Evolutionary conservation across 2,797 vertebrate species (phyloP).

Genomic region (Muraenolepis orangiensis): DNA sequence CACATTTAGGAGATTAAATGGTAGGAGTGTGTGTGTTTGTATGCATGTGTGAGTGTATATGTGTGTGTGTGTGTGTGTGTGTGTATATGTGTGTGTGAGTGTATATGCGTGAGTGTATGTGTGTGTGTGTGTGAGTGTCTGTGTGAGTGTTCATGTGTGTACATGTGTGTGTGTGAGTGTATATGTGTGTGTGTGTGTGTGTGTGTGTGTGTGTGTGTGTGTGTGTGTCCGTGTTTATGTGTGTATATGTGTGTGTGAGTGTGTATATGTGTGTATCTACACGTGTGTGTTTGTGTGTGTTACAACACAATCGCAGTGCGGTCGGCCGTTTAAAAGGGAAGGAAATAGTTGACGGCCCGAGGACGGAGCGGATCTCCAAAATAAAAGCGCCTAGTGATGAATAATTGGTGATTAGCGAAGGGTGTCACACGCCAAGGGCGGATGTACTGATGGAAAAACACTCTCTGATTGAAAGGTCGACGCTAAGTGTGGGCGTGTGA

Average conservation of each 20-base stretch:
- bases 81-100: neutral
- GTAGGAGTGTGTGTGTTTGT: no score
- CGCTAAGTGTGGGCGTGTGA: neutral
- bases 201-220: neutral
- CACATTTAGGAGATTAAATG: slow-evolving; percentile 16
- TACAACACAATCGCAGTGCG: slow-evolving; percentile 52
- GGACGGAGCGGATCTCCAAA: slow-evolving; percentile 48
- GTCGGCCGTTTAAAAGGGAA: slow-evolving; percentile 50
- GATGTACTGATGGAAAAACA: neutral
- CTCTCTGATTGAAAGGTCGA: neutral
- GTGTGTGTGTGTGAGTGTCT: neutral
- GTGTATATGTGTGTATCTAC: neutral
- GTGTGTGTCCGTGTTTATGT: neutral
- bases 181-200: neutral
- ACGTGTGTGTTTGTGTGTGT: slow-evolving; percentile 18
- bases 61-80: neutral
- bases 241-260: neutral
- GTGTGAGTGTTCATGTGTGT: slow-evolving; percentile 13
- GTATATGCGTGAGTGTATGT: neutral
- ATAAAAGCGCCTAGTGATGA: slow-evolving; percentile 51
- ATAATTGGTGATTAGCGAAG: neutral
- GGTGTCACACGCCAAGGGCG: neutral
- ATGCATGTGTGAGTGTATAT: neutral
- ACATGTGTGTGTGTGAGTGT: neutral
- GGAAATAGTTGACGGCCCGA: slow-evolving; percentile 50